Conservation (phyloP, 2,888 invertebrate species). For the Petrolisthes cinctipes region DNA sequence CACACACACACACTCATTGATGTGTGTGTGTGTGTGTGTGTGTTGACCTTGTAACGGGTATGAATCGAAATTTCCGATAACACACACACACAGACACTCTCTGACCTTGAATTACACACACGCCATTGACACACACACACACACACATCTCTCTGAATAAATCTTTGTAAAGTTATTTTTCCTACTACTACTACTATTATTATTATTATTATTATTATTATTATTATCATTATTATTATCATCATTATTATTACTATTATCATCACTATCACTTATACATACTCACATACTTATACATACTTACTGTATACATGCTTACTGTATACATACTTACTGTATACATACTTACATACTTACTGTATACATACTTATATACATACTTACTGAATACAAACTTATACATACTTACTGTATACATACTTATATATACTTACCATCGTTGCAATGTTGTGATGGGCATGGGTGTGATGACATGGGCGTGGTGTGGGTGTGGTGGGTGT, state of each 20-base stretch:
- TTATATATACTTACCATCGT: background rate
- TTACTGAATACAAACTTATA: too few species aligned
- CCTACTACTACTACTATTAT: background rate
- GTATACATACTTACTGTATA: background rate
- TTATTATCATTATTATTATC: background rate
- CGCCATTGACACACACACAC: slow-evolving; percentile 10
- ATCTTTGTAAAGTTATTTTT: background rate
- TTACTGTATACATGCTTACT: too few species aligned
- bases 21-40: too few species aligned
- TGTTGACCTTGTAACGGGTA: too few species aligned
- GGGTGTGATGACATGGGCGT: background rate
- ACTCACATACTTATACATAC: background rate
- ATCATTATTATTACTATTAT: slow-evolving; percentile 16
- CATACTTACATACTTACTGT: background rate
- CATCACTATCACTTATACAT: background rate
- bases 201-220: background rate
- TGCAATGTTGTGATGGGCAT: background rate
- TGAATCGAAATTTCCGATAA: too few species aligned
- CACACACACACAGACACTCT: background rate
- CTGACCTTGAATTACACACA: background rate
- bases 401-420: too few species aligned
- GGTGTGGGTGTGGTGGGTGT: background rate
- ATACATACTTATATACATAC: background rate
- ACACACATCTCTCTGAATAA: background rate
- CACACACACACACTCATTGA: background rate